Evolutionary conservation across 1,140 invertebrate genomes (phyloP), one percentile per base, ranked within the genome.

Genomic region (Aphis gossypii): DNA sequence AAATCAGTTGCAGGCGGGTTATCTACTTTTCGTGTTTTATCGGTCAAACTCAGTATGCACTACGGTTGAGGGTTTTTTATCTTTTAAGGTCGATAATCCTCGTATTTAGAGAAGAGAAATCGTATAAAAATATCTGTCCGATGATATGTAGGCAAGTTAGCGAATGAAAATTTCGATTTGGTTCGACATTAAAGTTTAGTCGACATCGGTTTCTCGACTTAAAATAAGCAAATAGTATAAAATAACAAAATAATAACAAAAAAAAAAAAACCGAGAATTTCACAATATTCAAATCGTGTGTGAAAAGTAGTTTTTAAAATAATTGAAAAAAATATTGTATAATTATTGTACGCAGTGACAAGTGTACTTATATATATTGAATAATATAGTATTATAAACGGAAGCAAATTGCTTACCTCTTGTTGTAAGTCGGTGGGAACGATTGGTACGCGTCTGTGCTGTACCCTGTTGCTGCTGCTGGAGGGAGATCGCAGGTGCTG

Each of bases 401-500:
- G 8, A 83, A 41, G 35, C 11, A 38, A 30, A 46, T 1, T 30
- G 90, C 41, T 76, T 8, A 92, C 91, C 91, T 92, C 30, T 92
- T 92, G 93, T 92, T 46, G 76, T 84, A 93, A 18, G 82, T 56
- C 68, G 82, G 25, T 2, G 93, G 92, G 56, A 92, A 90, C 60
- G 94, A 94, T 35, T 46, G 46, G 86, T 88, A 88, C 1, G 83
- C 41, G 44, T 56, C 91, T 48, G 23, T 54, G 76, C 46, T 46
- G 82, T 91, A 92, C 1, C 51, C 83, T 48, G 84, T 44, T n/a
- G 60, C 23, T 1, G 60, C 82, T 30, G 8, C 87, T 46, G 38
- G 30, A 38, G 38, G 30, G 60, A 76, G 23, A 38, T 94, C 94
- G 68, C 94, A 95, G 41, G 93, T 94, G 76, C 94, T 94, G 48